Conservation (phyloP, 2,888 invertebrate genomes). For the Aleiodes alternator region DNA sequence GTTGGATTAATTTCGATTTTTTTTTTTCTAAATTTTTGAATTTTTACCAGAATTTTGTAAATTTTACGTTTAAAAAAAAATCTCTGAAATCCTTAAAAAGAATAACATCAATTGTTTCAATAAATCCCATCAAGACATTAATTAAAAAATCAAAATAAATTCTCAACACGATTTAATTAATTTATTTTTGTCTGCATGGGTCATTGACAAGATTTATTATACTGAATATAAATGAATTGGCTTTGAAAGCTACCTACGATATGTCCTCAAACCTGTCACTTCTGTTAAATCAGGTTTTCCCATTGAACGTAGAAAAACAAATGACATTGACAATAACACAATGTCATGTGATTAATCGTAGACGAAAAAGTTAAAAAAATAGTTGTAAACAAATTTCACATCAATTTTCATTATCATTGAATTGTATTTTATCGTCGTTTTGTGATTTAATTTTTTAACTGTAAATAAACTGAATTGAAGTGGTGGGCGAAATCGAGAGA, state of each 20-base stretch:
- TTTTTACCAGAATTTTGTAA: too few relatives aligned
- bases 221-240: background rate
- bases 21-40: too few relatives aligned
- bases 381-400: slow-evolving; percentile 33
- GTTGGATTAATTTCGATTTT: too few relatives aligned
- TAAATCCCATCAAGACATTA: too few relatives aligned
- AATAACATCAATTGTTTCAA: too few relatives aligned
- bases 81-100: too few relatives aligned
- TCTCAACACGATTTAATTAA: too few relatives aligned
- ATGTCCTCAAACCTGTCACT: slow-evolving; percentile 22
- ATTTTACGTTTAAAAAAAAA: too few relatives aligned
- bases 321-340: slow-evolving; percentile 21
- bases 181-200: too few relatives aligned
- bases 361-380: slow-evolving; percentile 18
- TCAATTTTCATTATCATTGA: background rate
- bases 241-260: slow-evolving; percentile 25
- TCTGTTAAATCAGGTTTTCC: background rate
- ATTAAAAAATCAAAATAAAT: too few relatives aligned
- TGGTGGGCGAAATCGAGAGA: slow-evolving; percentile 62
- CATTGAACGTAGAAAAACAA: background rate
- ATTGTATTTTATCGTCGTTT: background rate
- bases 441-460: background rate
- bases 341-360: background rate
- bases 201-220: too few relatives aligned
- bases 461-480: slow-evolving; percentile 48